A percentile compares a stretch with the other conserved stretches of the same genome.
phyloP scores from a whole-genome alignment of 2,888 invertebrate species.

The Adelphocoris suturalis region DNA sequence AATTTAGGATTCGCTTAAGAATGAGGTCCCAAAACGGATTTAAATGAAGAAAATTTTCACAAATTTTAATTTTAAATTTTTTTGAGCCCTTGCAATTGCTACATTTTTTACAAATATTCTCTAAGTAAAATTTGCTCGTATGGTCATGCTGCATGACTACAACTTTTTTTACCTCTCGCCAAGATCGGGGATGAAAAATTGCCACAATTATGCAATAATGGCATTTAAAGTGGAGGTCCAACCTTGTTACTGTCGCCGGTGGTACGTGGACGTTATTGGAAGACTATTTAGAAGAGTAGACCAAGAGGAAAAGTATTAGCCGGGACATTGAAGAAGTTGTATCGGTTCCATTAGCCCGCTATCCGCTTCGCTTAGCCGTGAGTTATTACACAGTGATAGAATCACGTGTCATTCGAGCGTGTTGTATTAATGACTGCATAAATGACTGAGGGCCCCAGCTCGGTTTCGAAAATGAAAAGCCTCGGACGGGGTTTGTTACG shows the following conservation, averaged over 20 bases:
- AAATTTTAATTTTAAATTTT: too few species aligned
- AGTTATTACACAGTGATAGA: conserved; percentile 50
- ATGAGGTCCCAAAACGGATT: too few species aligned
- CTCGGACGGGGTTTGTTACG: conserved; percentile 50
- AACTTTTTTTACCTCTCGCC: not conserved
- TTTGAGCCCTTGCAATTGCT: too few species aligned
- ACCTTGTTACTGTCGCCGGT: not conserved
- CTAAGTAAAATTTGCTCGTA: too few species aligned
- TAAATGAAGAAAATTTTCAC: too few species aligned
- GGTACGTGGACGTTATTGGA: conserved; percentile 8
- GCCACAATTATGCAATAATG: not conserved
- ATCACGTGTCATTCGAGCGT: conserved; percentile 56
- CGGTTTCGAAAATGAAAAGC: conserved; percentile 40
- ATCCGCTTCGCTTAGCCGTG: conserved; percentile 28
- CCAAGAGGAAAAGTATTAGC: not conserved
- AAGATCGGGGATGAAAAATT: not conserved
- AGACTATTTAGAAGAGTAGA: conserved; percentile 1
- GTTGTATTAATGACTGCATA: conserved; percentile 51
- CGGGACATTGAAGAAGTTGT: conserved; percentile 17
- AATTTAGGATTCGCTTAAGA: too few species aligned
- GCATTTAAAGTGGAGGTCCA: conserved; percentile 1
- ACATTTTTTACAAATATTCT: too few species aligned
- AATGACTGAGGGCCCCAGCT: conserved; percentile 23
- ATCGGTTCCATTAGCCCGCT: conserved; percentile 27
- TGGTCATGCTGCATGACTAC: too few species aligned